These are phyloP conservation scores for Paralichthys olivaceus DNA, from an alignment of 2,113 vertebrate genomes.

Conservation along the genomic window DNA sequence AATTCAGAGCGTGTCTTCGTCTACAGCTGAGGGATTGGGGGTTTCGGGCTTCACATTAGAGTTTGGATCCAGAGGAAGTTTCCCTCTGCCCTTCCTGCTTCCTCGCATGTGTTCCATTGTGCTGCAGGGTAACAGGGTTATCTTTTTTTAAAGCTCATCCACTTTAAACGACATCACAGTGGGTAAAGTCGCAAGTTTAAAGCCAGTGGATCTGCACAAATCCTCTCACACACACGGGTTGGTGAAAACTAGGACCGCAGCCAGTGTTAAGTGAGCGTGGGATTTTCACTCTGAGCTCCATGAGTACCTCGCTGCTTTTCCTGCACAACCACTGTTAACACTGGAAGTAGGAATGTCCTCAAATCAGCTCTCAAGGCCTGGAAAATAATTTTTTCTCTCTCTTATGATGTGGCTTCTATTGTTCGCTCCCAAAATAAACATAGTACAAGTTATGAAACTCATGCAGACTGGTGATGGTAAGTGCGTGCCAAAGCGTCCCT, in stretches of 20 bases:
- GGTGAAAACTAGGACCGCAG: constrained; percentile 50
- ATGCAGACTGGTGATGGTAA: constrained; percentile 1
- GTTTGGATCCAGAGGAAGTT: constrained; percentile 57
- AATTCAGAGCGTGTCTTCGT: constrained; percentile 47
- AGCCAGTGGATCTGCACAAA: constrained; percentile 61
- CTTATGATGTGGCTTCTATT: neutral
- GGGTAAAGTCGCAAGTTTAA: constrained; percentile 42
- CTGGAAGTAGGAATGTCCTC: constrained; percentile 5
- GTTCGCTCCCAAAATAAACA: constrained; percentile 2
- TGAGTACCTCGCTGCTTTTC: constrained; percentile 15
- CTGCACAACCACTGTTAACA: constrained; percentile 3
- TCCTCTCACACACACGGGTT: constrained; percentile 45
- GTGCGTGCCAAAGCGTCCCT: neutral
- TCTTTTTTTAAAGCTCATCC: constrained; percentile 43
- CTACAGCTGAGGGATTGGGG: constrained; percentile 65
- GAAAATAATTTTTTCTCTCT: neutral
- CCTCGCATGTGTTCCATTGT: constrained; percentile 28
- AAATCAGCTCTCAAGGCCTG: neutral
- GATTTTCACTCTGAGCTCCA: constrained; percentile 53
- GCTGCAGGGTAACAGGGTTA: constrained; percentile 44
- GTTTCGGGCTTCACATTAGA: constrained; percentile 65
- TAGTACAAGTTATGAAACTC: constrained; percentile 15
- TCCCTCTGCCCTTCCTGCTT: constrained; percentile 24
- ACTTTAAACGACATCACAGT: constrained; percentile 46
- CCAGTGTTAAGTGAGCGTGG: constrained; percentile 58